Base-by-base conservation (phyloP, 2,113 vertebrate species). In the Formicarius rufipectus region DNA sequence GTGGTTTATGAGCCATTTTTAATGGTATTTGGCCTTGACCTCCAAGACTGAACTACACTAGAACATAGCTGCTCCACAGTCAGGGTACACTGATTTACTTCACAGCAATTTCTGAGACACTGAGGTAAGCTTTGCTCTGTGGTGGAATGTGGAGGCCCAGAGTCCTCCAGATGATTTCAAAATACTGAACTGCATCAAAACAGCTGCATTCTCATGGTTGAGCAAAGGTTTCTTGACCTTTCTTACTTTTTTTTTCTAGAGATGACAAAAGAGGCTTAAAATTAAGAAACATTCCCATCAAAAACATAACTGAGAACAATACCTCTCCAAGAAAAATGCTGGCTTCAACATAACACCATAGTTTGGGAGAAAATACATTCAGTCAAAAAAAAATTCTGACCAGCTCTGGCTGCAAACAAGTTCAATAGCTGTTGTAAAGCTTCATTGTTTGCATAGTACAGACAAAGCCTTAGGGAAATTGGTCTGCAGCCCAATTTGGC, bases 401-500 rank as follows among this genome's bases (percentile, higher is more conserved):
- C 50, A 90, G 71, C 81, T 94, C 60, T 92, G 81, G 83, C 85
- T 92, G 79, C 90, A 94, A 74, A 84, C 27, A 88, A 94, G 52
- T 75, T 95, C 92, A 96, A 96, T 90, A 93, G 87, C 79, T 84
- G 76, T 40, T 96, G 73, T 94, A 88, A 94, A 94, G 92, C 67
- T 95, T 93, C 92, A 96, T 96, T 97, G 95, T 96, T 95, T 95
- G 95, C 56, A 50, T 49, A 89, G 85, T 45, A 93, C 90, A 96
- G 88, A 92, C 76, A 86, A 52, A 80, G 83, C 95, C 94, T 73
- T 31, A 59, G 93, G 93, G 84, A 90, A 90, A 88, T 85, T 95
- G 91, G 93, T 97, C 84, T 76, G 78, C 74, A 85, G 95, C 93
- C 90, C 25, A 6, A 81, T 92, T 93, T 95, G 96, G 90, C 79